Evolutionary conservation across 2,113 vertebrate species (phyloP).

Genomic region (Callipepla californica): DNA sequence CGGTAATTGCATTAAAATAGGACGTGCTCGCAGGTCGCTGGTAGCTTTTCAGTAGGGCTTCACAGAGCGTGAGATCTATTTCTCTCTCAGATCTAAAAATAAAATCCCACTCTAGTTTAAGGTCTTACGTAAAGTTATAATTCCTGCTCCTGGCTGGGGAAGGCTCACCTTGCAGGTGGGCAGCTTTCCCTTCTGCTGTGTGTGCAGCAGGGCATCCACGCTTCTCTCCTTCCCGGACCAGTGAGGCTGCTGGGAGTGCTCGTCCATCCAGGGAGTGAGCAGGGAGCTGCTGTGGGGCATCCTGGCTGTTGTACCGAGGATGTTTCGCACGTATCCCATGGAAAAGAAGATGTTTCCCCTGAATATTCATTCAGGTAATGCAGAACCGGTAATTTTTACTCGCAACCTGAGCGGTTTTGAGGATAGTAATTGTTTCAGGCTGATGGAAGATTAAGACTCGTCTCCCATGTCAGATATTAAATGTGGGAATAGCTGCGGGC

Average conservation of each 20-base stretch:
- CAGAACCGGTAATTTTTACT: constrained; percentile 34
- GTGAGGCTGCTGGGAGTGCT: background rate
- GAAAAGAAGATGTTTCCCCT: background rate
- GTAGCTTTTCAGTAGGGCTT: background rate
- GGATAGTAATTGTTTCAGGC: constrained; percentile 56
- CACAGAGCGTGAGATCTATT: background rate
- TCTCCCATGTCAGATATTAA: constrained; percentile 70
- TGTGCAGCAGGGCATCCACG: background rate
- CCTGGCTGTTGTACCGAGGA: background rate
- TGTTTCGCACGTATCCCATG: background rate
- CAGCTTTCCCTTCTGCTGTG: background rate
- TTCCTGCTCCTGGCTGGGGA: background rate
- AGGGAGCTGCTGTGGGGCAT: background rate
- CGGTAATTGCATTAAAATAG: background rate
- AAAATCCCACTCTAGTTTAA: background rate
- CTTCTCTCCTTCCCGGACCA: background rate
- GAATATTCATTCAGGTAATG: constrained; percentile 4
- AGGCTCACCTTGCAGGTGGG: background rate
- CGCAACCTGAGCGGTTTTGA: constrained; percentile 28
- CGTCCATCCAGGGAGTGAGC: background rate
- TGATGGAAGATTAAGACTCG: constrained; percentile 64
- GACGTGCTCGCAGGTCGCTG: background rate
- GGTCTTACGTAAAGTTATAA: background rate
- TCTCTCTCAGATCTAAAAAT: background rate
- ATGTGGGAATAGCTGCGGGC: constrained; percentile 48